Percentiles rank a stretch among this genome's conserved stretches.
phyloP scores from a whole-genome alignment of 2,797 vertebrate genomes.

The Coluber constrictor region DNA sequence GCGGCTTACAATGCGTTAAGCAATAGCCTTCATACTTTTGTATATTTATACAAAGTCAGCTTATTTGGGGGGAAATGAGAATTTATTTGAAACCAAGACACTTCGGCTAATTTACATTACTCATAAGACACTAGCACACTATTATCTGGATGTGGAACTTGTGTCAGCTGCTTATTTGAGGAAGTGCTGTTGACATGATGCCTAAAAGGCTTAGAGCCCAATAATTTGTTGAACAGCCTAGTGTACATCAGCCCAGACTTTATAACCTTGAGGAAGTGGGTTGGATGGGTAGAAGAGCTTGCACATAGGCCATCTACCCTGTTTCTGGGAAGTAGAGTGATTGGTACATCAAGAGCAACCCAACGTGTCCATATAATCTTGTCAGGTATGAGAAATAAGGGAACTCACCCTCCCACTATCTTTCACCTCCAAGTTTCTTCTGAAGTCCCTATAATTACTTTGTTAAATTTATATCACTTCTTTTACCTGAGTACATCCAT shows the following conservation, averaged over 20 bases:
- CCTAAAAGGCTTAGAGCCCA: background rate
- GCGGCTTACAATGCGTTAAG: too few relatives aligned
- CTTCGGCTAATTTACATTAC: background rate
- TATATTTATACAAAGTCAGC: too few relatives aligned
- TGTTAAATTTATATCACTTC: background rate
- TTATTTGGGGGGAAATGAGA: background rate
- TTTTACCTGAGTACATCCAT: background rate
- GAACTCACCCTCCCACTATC: background rate
- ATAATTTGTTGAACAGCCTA: background rate
- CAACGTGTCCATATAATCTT: background rate
- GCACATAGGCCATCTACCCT: background rate
- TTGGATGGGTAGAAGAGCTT: background rate
- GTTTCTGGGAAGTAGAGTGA: background rate
- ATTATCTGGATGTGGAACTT: background rate
- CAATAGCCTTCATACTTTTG: too few relatives aligned
- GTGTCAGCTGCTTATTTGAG: background rate
- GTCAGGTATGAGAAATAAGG: background rate
- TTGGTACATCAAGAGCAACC: background rate
- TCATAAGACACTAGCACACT: background rate
- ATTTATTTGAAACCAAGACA: background rate
- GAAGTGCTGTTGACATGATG: background rate
- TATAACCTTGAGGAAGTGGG: background rate
- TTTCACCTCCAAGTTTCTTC: background rate
- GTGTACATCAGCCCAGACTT: background rate
- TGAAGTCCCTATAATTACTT: background rate